Conservation (phyloP, 2,888 invertebrate species). For the Erebia ligea region DNA sequence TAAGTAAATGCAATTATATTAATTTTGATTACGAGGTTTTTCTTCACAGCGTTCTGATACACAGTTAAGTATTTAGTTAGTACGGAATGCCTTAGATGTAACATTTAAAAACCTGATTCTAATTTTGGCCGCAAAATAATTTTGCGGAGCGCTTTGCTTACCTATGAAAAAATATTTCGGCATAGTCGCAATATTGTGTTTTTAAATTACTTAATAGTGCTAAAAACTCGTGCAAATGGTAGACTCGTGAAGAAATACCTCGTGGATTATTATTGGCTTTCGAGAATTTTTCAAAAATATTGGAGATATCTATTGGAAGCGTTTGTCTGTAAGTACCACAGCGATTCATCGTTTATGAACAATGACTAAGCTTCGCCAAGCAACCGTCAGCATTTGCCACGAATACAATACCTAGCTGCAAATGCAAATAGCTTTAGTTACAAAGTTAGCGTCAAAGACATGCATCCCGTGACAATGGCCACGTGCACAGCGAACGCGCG, state of each 20-base stretch:
- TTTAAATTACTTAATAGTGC: background rate
- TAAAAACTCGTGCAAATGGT: background rate
- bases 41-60: background rate
- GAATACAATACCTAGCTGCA: background rate
- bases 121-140: no score
- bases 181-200: no score
- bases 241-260: background rate
- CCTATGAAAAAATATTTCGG: no score
- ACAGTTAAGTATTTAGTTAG: no score
- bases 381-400: background rate
- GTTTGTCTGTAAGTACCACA: background rate
- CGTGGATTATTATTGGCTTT: background rate
- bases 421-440: background rate
- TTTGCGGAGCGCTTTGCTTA: no score
- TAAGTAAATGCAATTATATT: background rate
- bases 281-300: no score
- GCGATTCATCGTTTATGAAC: conserved; percentile 25
- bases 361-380: background rate
- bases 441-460: background rate
- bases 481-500: conserved; percentile 60
- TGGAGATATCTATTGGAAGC: background rate
- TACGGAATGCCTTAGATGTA: no score
- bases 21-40: background rate
- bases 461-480: conserved; percentile 22
- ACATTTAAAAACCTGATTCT: no score